These are phyloP conservation scores for Dolichallabes microphthalmus DNA, from an alignment of 2,113 vertebrate genomes.

Conservation along the genomic window DNA sequence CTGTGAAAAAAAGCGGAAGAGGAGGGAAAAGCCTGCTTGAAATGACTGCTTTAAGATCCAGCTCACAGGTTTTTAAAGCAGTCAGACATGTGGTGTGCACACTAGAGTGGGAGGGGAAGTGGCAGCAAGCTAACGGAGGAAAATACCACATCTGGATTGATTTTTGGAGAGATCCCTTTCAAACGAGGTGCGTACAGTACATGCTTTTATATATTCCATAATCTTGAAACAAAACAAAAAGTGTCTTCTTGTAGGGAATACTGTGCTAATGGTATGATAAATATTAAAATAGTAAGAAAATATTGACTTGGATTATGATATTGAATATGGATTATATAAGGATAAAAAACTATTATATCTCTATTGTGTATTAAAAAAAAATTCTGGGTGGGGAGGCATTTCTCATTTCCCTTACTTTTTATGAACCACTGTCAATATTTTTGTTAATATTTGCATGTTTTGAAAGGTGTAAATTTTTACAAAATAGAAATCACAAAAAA, in stretches of 20 bases:
- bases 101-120: constrained; percentile 9
- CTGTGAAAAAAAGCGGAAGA: constrained; percentile 19
- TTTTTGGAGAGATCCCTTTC: neutral
- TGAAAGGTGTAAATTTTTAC: neutral
- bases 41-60: constrained; percentile 31
- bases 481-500: neutral
- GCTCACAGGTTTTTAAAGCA: constrained; percentile 30
- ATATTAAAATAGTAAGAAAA: neutral
- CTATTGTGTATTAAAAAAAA: neutral
- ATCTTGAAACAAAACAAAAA: neutral
- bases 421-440: neutral
- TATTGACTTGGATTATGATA: neutral
- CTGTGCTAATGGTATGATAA: neutral
- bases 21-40: neutral
- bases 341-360: neutral
- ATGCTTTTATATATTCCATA: neutral
- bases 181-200: constrained; percentile 25
- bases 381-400: no score
- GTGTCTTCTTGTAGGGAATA: neutral
- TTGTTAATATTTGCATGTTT: neutral
- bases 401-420: neutral
- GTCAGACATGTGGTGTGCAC: constrained; percentile 23
- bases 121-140: neutral
- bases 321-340: neutral
- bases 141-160: constrained; percentile 33